Percentiles rank a stretch among this genome's conserved stretches.
phyloP scores from a whole-genome alignment of 2,797 vertebrate genomes.

The Chelon auratus region DNA sequence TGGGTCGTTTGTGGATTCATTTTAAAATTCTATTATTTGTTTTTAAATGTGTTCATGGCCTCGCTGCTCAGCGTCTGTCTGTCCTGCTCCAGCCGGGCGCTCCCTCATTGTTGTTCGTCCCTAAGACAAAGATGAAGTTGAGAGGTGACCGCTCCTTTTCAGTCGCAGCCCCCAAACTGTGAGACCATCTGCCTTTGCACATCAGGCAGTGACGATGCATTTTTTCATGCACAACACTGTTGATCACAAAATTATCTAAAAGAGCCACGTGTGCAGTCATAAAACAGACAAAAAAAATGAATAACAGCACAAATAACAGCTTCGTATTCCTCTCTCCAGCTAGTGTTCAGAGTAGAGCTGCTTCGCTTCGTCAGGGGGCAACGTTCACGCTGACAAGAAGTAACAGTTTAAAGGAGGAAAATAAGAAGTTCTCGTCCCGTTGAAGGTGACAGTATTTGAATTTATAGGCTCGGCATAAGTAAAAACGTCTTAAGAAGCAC shows the following conservation, averaged over 20 bases:
- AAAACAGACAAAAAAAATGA: conserved; percentile 50
- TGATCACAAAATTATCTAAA: conserved; percentile 49
- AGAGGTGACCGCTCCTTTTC: no score
- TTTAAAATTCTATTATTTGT: no score
- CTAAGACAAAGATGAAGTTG: no score
- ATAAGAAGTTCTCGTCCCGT: conserved; percentile 81
- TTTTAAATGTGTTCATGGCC: no score
- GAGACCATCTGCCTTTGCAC: no score
- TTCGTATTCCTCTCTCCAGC: conserved; percentile 49
- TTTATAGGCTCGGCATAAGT: conserved; percentile 85
- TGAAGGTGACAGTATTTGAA: conserved; percentile 83
- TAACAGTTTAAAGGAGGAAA: conserved; percentile 85
- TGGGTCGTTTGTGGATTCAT: no score
- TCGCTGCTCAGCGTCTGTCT: no score
- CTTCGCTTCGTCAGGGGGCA: conserved; percentile 73
- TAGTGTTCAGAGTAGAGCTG: conserved; percentile 36
- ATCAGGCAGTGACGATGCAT: no score
- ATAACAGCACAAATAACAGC: conserved; percentile 37
- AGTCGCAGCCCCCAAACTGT: no score
- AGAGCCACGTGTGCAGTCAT: conserved; percentile 41
- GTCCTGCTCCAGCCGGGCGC: no score
- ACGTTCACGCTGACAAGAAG: conserved; percentile 75
- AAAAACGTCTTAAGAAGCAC: conserved; percentile 59
- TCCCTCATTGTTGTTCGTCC: no score
- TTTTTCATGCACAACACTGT: no score